phyloP scores from a whole-genome alignment of 2,113 vertebrate genomes.

The Microtus montanus region DNA sequence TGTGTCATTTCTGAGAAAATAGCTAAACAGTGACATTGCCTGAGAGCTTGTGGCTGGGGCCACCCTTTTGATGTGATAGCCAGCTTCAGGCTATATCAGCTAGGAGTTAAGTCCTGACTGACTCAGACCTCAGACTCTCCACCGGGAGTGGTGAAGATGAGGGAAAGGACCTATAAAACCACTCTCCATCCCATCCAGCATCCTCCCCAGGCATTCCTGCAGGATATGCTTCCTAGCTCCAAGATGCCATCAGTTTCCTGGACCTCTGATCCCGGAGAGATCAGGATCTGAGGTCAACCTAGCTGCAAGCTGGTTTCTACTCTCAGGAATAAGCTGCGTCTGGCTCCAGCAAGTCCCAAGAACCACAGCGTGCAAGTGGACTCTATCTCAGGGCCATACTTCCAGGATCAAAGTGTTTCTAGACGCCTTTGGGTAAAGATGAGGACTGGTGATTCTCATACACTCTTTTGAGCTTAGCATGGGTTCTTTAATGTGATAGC shows the following conservation, averaged over 20 bases:
- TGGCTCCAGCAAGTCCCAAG: not conserved
- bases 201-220: not conserved
- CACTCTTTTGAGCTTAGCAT: not conserved
- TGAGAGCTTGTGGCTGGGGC: not conserved
- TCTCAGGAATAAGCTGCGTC: not conserved
- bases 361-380: not conserved
- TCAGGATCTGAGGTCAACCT: not conserved
- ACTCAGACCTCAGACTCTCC: not conserved
- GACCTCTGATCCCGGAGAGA: not conserved
- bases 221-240: not conserved
- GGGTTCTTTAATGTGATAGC: not conserved
- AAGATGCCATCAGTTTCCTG: not conserved
- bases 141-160: not conserved
- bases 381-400: not conserved
- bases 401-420: not conserved
- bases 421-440: not conserved
- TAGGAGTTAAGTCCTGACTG: no score
- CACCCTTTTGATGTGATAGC: not conserved
- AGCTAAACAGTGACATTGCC: not conserved
- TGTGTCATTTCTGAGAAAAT: not conserved
- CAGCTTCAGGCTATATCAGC: not conserved
- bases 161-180: not conserved
- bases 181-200: rapidly evolving
- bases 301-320: not conserved
- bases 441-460: not conserved